phyloP scores from a whole-genome alignment of 2,797 vertebrate species.

The Merluccius polli region DNA sequence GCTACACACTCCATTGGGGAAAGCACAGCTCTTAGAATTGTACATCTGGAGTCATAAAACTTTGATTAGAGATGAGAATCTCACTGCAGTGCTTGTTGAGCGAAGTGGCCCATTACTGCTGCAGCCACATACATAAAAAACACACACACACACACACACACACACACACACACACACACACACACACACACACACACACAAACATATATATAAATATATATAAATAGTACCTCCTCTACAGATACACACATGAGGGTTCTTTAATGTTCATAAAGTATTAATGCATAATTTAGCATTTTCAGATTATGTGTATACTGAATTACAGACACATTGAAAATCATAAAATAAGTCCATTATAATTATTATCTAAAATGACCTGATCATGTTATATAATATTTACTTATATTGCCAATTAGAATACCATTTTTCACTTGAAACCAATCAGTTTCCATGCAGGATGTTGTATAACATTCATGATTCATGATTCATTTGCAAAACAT shows the following conservation, averaged over 20 bases:
- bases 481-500: neutral
- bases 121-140: neutral
- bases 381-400: too few species aligned
- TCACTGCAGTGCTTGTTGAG: slow-evolving; percentile 1
- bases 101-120: slow-evolving; percentile 13
- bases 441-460: neutral
- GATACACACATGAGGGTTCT: too few species aligned
- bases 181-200: neutral
- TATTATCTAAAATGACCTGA: neutral
- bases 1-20: slow-evolving; percentile 6
- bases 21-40: neutral
- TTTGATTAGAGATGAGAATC: slow-evolving; percentile 15
- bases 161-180: slow-evolving; percentile 6
- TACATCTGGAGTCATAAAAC: slow-evolving; percentile 42
- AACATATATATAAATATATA: too few species aligned
- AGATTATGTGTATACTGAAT: neutral
- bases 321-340: too few species aligned
- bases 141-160: slow-evolving; percentile 10
- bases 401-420: neutral
- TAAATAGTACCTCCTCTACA: too few species aligned
- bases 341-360: neutral
- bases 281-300: neutral
- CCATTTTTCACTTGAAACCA: neutral
- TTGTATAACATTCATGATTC: neutral
- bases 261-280: neutral